Base-by-base conservation (phyloP, 2,113 vertebrate species). In the Loxodonta africana region DNA sequence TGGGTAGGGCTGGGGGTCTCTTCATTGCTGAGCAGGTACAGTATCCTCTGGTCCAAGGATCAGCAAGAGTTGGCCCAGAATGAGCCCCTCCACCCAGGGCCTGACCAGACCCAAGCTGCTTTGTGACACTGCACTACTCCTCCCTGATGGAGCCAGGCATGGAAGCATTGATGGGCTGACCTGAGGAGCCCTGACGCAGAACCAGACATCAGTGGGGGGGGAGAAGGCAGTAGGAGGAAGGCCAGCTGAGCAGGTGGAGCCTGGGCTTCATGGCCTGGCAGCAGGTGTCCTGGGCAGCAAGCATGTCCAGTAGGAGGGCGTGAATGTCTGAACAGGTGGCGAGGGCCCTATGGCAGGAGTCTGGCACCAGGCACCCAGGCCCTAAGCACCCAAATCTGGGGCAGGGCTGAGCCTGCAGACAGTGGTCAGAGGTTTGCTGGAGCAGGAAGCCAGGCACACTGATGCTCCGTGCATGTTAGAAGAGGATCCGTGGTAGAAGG, bases 91-190 rank as follows among this genome's bases (percentile, higher is more conserved):
- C 57, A n/a, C 48, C 15, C 30, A 63, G 25, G 25, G 46, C 28
- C 48, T 11, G 46, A 14, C 44, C 33, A 7, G 60, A 78, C 17
- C 41, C 53, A 33, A 9, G 69, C 18, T 65, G 46, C 89, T 60
- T 28, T 11, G 30, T 8, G 51, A 41, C 0, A 0, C 0, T 10
- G 17, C 1, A 28, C 63, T 33, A 3, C 23, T 73, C 20, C 18
- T 14, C 41, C 74, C 44, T 15, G 26, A 11, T 5, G 44, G 60
- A 69, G 44, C 20, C 30, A 33, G 83, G 62, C 63, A 6, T 0
- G 41, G 83, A 69, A 74, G 25, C 14, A 7, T 17, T 25, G 4
- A 8, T 1, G 10, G 44, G 41, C 44, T 88, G 83, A 8, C 28
- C 28, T 0, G 0, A 17, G 37, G 60, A 93, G 30, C 12, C 20